Base-by-base conservation (phyloP, 2,113 vertebrate species). In the Empidonax alnorum region DNA sequence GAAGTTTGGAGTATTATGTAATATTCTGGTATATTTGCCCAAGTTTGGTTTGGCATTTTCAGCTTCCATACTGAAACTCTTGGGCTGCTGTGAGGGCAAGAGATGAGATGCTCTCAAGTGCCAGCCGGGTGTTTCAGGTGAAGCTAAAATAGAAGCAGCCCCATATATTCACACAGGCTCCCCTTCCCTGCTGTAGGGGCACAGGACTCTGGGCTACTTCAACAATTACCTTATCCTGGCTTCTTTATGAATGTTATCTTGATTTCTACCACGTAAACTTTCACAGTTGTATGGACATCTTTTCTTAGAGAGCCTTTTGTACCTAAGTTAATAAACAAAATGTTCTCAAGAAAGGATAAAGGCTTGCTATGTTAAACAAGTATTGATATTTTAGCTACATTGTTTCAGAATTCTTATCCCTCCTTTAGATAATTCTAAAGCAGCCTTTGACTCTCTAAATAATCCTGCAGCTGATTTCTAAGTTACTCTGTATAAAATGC, bases 91-190 rank as follows among this genome's bases (percentile, higher is more conserved):
- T 30, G 59, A 66, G 41, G 41, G 49, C 42, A 47, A 25, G 39
- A 31, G 44, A 8, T 25, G 2, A 69, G 50, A 44, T 66, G 28
- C 16, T 24, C 67, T 10, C 0, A 0, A 68, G 27, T 61, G 7
- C 30, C 11, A 28, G 3, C 6, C 12, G 20, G 30, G n/a, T 50
- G 15, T 42, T 84, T 41, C 46, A 30, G 65, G 6, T 31, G 12
- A 71, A 53, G 21, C 8, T 30, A 2, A 76, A 49, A 15, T 23
- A 15, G 49, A 52, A 82, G 20, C n/a, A 33, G 18, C 6, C 14
- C 8, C 8, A 2, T 7, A 33, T 7, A 12, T 19, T 44, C 42
- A 11, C 41, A 5, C 7, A 20, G 53, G 47, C 33, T 72, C 37
- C 33, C 12, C 18, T 41, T 79, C 35, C 20, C 9, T 25, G 10